Evolutionary conservation across 2,113 vertebrate species (phyloP), one percentile per base, ranked within the genome.

Genomic region (Myxocyprinus asiaticus): DNA sequence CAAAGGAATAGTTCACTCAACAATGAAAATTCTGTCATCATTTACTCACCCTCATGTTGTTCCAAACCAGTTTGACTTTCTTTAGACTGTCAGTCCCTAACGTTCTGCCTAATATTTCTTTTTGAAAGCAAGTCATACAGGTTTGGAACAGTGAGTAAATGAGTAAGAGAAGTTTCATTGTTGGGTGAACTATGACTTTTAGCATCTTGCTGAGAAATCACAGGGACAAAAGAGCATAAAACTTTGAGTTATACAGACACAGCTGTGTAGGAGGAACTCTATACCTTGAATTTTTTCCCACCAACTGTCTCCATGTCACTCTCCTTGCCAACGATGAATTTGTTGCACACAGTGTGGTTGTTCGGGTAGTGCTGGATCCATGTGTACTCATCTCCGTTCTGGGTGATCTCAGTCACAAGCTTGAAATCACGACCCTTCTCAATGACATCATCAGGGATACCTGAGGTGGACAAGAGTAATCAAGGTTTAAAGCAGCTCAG

Each of bases 211-310:
- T 7, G 3, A 58, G 55, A 58, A 4, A 7, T 58, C 6, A n/a
- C 55, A 58, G n/a, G 0, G 14, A 58, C 3, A 6, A 14, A 55
- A 55, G 53, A 55, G 10, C 12, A 55, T 1, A 33, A 33, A 33
- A 33, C 22, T n/a, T n/a, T 33, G 22, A 33, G 3, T 33, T 33
- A 33, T 33, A 33, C 22, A 33, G 22, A 33, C 22, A 33, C 22
- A 33, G 22, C 22, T 33, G 22, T 33, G 22, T 33, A 33, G 1
- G 22, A 33, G 22, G 2, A 0, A 45, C 1, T 5, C 6, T 67
- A 53, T 85, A 98, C 98, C 95, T 98, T 97, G 89, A 98, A 97
- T 76, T 93, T 97, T 91, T 92, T 99, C 44, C 96, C 96, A n/a
- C 91, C 91, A n/a, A 97, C 88, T 75, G 95, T 96, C 84, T 96